phyloP scores from a whole-genome alignment of 2,888 invertebrate genomes.

The Augiades crinisus region DNA sequence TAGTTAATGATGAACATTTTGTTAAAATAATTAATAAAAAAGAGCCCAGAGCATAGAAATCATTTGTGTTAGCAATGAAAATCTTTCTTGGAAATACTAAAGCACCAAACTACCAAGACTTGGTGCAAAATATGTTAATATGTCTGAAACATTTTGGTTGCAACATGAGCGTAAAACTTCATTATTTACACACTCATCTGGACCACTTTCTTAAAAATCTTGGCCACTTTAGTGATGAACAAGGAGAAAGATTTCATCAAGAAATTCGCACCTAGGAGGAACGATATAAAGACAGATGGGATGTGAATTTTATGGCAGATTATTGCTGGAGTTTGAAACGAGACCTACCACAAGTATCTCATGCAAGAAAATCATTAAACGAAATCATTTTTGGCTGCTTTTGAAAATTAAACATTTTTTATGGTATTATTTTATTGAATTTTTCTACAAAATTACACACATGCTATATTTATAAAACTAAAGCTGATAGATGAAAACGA shows the following conservation, averaged over 20 bases:
- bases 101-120: conserved; percentile 7
- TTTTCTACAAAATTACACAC: too few species aligned
- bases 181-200: conserved; percentile 7
- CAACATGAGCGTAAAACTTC: conserved; percentile 11
- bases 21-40: conserved; percentile 17
- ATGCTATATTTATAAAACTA: too few species aligned
- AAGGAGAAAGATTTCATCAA: too few species aligned
- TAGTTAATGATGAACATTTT: conserved; percentile 15
- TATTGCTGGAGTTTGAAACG: conserved; percentile 22
- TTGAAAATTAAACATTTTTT: too few species aligned
- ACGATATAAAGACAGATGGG: conserved; percentile 17
- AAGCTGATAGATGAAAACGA: too few species aligned
- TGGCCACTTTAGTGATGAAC: conserved; percentile 16
- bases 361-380: conserved; percentile 25
- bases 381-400: too few species aligned
- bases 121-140: neutral
- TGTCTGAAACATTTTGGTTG: conserved; percentile 5
- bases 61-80: too few species aligned
- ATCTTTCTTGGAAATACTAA: conserved; percentile 4
- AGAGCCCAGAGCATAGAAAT: too few species aligned
- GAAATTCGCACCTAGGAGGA: conserved; percentile 11
- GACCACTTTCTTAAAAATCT: conserved; percentile 21
- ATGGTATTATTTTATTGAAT: too few species aligned
- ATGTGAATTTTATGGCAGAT: conserved; percentile 20
- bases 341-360: conserved; percentile 11